Evolutionary conservation across 2,113 vertebrate genomes (phyloP), one percentile per base, ranked within the genome.

Genomic region (Eubucco bourcierii): DNA sequence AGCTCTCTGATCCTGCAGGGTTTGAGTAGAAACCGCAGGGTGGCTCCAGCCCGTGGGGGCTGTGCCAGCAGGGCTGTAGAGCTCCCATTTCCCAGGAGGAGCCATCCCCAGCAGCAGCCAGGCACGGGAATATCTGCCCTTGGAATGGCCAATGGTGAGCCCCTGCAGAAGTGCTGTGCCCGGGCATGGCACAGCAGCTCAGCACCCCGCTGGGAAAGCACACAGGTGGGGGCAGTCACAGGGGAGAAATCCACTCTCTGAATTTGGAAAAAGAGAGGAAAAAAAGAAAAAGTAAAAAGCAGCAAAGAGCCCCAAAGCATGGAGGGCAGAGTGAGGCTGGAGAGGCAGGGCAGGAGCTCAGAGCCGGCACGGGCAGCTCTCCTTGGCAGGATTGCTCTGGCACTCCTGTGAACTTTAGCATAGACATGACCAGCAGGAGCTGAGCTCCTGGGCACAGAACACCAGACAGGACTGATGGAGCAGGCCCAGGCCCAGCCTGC

Each of bases 341-440:
- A 77, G 56, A n/a, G 14, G 64, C 37, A 85, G 50, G 67, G 80
- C 80, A 80, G 4, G 39, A 53, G 68, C 37, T 39, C 71, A 46
- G 37, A 74, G 58, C 80, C 87, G 33, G 72, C 2, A 0, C 5
- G n/a, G 88, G 90, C 90, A 90, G 84, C 91, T 84, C 72, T 84
- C 58, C 61, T 79, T 88, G 73, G 52, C 25, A 9, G 34, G 13
- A 46, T 47, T 47, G 56, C 46, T 72, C 34, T 72, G 70, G 84
- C 88, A 47, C 89, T 90, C 97, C 95, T 96, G 97, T 96, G 97
- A 98, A 97, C 97, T 96, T 97, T 94, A 50, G 97, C 97, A 97
- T 80, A 98, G 98, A 97, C 91, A 86, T 50, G 79, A 85, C 50
- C n/a, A 39, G 86, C 92, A 94, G 95, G 88, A 80, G 77, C 5